Base-by-base conservation (phyloP, 2,888 invertebrate genomes). In the Boloria selene region DNA sequence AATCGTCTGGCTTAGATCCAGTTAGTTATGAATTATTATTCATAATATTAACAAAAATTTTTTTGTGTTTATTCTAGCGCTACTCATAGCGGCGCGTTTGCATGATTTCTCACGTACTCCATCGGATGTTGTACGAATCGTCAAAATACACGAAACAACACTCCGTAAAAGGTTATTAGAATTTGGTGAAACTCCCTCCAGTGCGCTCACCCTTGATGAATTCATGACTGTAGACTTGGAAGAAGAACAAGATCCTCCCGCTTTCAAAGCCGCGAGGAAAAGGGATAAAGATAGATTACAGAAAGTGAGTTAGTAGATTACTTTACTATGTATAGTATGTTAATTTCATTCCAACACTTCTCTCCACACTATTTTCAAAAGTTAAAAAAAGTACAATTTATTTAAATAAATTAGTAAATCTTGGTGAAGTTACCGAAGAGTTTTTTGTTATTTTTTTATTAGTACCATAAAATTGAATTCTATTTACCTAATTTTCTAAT, bases 191-290 rank as follows among this genome's bases (percentile, higher is more conserved):
- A 99, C 99, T 0, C 98, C 99, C 0, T 98, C 98, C 13, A 98
- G 98, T 79, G 95, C 96, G 10, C 90, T 99, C 61, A 99, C 99
- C 0, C 92, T 99, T 31, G 98, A 99, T 75, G 99, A 99, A 90
- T 99, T 99, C 83, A 97, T 98, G 95, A 96, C 96, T 0, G 97
- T 99, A 0, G 99, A 99, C 83, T 90, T 99, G 74, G 98, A 99
- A 82, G 97, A 98, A 75, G 98, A 98, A 79, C 97, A 98, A 84
- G 99, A 99, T 53, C 98, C 99, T 10, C 99, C 99, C 0, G 97
- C 98, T 1, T 99, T 98, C 82, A 97, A 97, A 84, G 96, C 96
- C 1, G 97, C 98, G 0, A 94, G 98, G 63, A 96, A 96, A 79
- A 96, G 96, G 78, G 98, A 98, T 79, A 96, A 96, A 72, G 97